Base-by-base conservation (phyloP, 2,113 vertebrate genomes). In the Toxotes jaculatrix region DNA sequence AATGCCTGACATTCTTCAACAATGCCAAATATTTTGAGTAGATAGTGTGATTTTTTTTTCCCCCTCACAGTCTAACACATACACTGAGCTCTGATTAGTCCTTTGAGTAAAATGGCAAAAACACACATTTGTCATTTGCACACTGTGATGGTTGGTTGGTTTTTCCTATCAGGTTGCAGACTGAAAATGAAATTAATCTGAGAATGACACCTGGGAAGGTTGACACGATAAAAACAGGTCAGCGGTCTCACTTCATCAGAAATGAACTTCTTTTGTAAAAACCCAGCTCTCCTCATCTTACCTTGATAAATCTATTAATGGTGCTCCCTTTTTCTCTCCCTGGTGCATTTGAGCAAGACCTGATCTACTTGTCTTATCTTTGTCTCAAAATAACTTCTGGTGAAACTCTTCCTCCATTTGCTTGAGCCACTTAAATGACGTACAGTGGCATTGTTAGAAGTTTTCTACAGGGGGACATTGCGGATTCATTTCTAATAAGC, bases 401-500 rank as follows among this genome's bases (percentile, higher is more conserved):
- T 72, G 9, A 69, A 79, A 38, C 13, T 73, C 32, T 21, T 72
- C 23, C 61, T 59, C 9, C 2, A n/a, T 13, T 27, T 69, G n/a
- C n/a, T 23, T 5, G 51, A 57, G 40, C 19, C 8, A 27, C n/a
- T 49, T 34, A 23, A 43, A 60, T 65, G 51, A 42, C 34, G 45
- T 38, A 17, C 27, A 27, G 13, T 23, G 31, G 23, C n/a, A 31
- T 43, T 66, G 67, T 80, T 80, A 73, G 17, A 73, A 21, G 49
- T 60, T 64, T 64, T 47, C 83, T 60, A 5, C 47, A 27, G 62
- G 34, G 53, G 47, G 47, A 23, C 19, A 43, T 62, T 31, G 31
- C 49, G 27, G 59, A 80, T 77, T 84, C 0, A 47, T 69, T 69
- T 74, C 71, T 84, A 69, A 90, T 84, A 73, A 56, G 70, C 85